phyloP scores from a whole-genome alignment of 2,888 invertebrate genomes.

The Volucella inanis region DNA sequence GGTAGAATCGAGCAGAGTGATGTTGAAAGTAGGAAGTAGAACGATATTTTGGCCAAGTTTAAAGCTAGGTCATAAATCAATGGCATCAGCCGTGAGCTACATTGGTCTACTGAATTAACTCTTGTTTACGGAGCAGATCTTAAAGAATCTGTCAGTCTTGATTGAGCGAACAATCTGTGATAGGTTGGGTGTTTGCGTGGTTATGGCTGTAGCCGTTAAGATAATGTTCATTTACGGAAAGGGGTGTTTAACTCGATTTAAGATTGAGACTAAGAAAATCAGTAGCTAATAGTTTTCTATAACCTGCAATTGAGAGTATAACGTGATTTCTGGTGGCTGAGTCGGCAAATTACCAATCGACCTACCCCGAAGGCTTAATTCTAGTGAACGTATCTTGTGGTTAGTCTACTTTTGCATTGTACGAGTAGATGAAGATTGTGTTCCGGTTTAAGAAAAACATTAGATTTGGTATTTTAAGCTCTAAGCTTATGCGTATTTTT shows the following conservation, averaged over 20 bases:
- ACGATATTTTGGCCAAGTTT: constrained; percentile 62
- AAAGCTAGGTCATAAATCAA: constrained; percentile 68
- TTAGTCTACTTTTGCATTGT: constrained; percentile 39
- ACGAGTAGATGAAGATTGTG: background rate
- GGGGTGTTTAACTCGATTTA: constrained; percentile 60
- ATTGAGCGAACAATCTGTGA: constrained; percentile 61
- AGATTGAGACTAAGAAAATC: constrained; percentile 65
- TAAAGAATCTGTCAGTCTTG: constrained; percentile 64
- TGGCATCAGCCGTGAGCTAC: constrained; percentile 60
- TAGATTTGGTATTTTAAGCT: background rate
- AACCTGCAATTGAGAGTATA: constrained; percentile 67
- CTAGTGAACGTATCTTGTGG: constrained; percentile 41
- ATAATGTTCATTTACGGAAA: constrained; percentile 34
- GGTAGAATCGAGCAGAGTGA: constrained; percentile 20
- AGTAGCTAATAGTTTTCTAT: constrained; percentile 69
- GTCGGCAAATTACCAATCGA: constrained; percentile 50
- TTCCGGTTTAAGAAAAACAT: background rate
- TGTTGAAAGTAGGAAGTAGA: constrained; percentile 64
- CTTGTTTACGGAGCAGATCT: constrained; percentile 48
- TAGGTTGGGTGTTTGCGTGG: constrained; percentile 47
- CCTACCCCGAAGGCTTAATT: constrained; percentile 64
- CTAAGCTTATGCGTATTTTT: no score
- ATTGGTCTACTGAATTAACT: constrained; percentile 50
- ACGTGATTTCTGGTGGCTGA: constrained; percentile 60
- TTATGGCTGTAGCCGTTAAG: constrained; percentile 28